phyloP scores from a whole-genome alignment of 35 echinoderm and acorn worm species.

The Holothuria glaberrima region DNA sequence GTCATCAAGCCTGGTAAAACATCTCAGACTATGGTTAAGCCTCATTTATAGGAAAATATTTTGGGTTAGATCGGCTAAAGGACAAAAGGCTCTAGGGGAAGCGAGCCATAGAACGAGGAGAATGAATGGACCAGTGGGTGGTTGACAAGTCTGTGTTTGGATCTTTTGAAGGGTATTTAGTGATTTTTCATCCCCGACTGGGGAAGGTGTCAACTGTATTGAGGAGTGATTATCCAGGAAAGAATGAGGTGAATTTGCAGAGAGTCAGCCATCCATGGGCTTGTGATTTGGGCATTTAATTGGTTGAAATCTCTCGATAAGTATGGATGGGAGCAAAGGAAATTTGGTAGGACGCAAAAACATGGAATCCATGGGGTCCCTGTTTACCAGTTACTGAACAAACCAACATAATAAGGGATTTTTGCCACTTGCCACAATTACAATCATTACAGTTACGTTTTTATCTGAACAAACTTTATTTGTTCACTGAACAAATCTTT shows the following conservation, averaged over 20 bases:
- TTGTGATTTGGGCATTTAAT: neutral
- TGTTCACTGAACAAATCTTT: too few species aligned
- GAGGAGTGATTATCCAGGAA: constrained; percentile 26
- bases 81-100: neutral
- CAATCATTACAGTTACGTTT: too few species aligned
- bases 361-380: too few species aligned
- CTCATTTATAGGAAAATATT: constrained; percentile 51
- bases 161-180: constrained; percentile 45
- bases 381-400: too few species aligned
- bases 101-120: neutral
- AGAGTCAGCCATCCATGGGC: neutral
- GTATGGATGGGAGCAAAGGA: too few species aligned
- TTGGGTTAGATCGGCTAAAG: constrained; percentile 38
- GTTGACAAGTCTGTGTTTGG: constrained; percentile 25
- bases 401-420: too few species aligned
- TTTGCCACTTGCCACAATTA: too few species aligned
- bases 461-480: too few species aligned
- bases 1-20: constrained; percentile 28
- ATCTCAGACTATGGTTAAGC: constrained; percentile 6
- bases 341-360: too few species aligned
- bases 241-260: constrained; percentile 5
- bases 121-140: constrained; percentile 20
- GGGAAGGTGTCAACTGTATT: constrained; percentile 40
- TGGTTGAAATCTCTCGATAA: too few species aligned
- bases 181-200: constrained; percentile 21